Evolutionary conservation across 92 coral and sea anemone species (phyloP).

Genomic region (Palythoa heliodiscus): DNA sequence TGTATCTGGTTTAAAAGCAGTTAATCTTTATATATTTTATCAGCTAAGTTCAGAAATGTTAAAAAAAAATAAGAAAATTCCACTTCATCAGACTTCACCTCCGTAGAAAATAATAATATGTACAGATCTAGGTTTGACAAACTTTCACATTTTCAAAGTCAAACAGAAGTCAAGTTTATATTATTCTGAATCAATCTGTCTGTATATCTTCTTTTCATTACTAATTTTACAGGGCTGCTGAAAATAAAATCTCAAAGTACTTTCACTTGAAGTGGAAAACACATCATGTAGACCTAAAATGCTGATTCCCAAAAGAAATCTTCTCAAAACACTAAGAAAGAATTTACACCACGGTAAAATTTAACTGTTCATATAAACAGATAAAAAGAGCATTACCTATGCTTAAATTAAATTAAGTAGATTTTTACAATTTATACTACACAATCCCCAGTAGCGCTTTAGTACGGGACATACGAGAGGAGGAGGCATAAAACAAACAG

Average conservation of each 20-base stretch:
- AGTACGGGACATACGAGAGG: too few relatives aligned
- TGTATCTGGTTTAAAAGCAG: background rate
- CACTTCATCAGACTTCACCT: background rate
- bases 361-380: background rate
- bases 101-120: too few relatives aligned
- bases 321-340: background rate
- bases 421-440: background rate
- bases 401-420: background rate
- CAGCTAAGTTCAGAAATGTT: background rate
- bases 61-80: background rate
- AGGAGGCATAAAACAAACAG: too few relatives aligned
- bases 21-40: background rate
- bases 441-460: too few relatives aligned
- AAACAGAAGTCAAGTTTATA: too few relatives aligned
- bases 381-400: background rate
- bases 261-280: too few relatives aligned
- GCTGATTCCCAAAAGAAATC: background rate
- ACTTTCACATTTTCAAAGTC: too few relatives aligned
- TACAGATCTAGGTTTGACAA: too few relatives aligned
- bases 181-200: too few relatives aligned
- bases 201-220: too few relatives aligned
- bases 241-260: too few relatives aligned
- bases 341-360: background rate
- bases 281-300: background rate
- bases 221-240: too few relatives aligned